Percentiles rank a stretch among this genome's conserved stretches.
Conservation (phyloP, 2,888 invertebrate genomes). For the Ichneumon xanthorius region DNA sequence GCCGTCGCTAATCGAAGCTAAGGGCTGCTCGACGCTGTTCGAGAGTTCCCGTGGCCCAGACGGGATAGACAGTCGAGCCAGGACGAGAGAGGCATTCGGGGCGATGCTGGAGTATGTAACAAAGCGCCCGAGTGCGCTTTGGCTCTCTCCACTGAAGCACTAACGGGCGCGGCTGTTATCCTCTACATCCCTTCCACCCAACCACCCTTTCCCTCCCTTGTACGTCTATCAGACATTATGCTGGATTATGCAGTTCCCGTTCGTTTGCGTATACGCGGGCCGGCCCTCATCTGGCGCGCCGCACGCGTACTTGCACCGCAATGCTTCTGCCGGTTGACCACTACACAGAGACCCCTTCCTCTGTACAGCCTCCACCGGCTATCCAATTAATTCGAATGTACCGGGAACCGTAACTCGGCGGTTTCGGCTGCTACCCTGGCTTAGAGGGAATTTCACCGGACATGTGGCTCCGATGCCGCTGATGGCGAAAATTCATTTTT, state of each 20-base stretch:
- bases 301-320: constrained; percentile 45
- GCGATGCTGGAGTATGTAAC: constrained; percentile 25
- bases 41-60: neutral
- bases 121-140: constrained; percentile 55
- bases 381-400: constrained; percentile 57
- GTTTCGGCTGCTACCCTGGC: neutral
- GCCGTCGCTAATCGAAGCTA: constrained; percentile 68
- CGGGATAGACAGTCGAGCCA: neutral
- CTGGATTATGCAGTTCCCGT: constrained; percentile 47
- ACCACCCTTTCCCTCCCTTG: neutral
- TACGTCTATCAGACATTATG: constrained; percentile 37
- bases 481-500: neutral
- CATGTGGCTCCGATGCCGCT: neutral
- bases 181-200: neutral
- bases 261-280: constrained; percentile 15
- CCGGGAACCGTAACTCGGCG: constrained; percentile 22
- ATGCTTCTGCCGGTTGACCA: constrained; percentile 29
- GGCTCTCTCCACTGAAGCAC: constrained; percentile 41
- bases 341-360: constrained; percentile 36
- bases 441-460: neutral
- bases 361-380: constrained; percentile 26
- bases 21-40: constrained; percentile 50
- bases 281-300: constrained; percentile 39
- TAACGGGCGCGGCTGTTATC: constrained; percentile 48
- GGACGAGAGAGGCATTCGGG: constrained; percentile 29